phyloP scores from a whole-genome alignment of 2,888 invertebrate species.

The Ormyrus rosae region DNA sequence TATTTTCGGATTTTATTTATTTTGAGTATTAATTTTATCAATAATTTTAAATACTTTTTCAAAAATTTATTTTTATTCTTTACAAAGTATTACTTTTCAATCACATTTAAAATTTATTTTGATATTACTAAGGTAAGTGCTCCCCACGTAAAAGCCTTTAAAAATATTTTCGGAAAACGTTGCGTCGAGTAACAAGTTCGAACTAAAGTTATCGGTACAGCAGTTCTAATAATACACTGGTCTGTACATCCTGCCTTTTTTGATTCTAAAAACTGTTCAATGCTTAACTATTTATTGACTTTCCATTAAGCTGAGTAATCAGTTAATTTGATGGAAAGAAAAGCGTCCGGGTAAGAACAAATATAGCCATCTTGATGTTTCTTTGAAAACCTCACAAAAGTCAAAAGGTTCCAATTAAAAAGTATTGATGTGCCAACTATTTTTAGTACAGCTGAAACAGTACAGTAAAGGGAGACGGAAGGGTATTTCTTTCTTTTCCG shows the following conservation, averaged over 20 bases:
- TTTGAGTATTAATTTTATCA: conserved; percentile 5
- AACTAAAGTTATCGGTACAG: conserved; percentile 1
- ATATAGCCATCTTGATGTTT: conserved; percentile 15
- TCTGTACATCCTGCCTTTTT: neutral
- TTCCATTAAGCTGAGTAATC: conserved; percentile 11
- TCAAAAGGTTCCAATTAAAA: conserved; percentile 38
- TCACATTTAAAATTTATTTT: no score
- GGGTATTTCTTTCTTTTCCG: conserved; percentile 29
- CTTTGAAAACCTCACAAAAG: conserved; percentile 21
- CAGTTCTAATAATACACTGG: conserved; percentile 18
- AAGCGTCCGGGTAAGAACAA: neutral
- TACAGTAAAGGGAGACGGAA: conserved; percentile 18
- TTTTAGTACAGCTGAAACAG: conserved; percentile 19
- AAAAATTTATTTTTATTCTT: neutral
- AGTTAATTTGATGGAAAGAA: conserved; percentile 9
- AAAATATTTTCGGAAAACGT: no score
- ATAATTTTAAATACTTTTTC: neutral
- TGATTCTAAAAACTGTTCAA: neutral
- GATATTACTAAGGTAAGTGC: no score
- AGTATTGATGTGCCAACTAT: conserved; percentile 37
- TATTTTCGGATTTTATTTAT: conserved; percentile 7
- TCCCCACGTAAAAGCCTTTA: no score
- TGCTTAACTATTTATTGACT: neutral
- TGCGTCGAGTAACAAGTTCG: neutral
- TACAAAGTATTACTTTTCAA: no score